Base-by-base conservation (phyloP, 2,113 vertebrate species). In the rabbit (Oryctolagus cuniculus) region DNA sequence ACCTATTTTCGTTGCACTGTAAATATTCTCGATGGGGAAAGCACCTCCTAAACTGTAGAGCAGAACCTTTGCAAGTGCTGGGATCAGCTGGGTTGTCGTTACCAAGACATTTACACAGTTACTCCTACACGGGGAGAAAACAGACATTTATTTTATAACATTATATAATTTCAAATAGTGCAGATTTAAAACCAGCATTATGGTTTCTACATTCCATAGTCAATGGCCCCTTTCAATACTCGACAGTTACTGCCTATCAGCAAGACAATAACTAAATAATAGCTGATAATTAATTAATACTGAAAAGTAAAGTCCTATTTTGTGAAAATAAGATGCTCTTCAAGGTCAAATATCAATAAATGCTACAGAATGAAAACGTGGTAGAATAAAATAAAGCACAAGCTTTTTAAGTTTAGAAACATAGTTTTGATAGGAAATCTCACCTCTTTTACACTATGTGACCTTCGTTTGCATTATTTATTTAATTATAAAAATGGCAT, bases 1-100 rank as follows among this genome's bases (percentile, higher is more conserved):
- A 99, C 98, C 98, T 98, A 99, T 98, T 98, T 99, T 99, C 29
- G 98, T 99, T 98, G 98, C 98, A 97, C 98, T 99, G 98, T 99
- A 99, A 98, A 99, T 99, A 96, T 99, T 99, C 97, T 99, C 98
- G 97, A 99, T 98, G 95, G 98, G 98, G 96, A 99, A 99, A 97
- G 98, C 98, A 96, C 98, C 98, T 98, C 98, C 98, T 98, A 99
- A 97, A 90, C 98, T 98, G 97, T 99, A 98, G 22, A 99, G 98
- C 4, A 99, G 97, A 92, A 99, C 98, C 96, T 99, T 99, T n/a
- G 98, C 98, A 61, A 99, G 98, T n/a, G 98, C 98, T 96, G 98
- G 98, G 89, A 99, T 99, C 98, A 99, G 98, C 44, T 99, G 98
- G 2, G 98, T 99, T 70, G 98, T 99, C 70, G 98, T 99, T 89